phyloP scores from a whole-genome alignment of 2,888 invertebrate genomes.

The Drosophila mettleri region DNA sequence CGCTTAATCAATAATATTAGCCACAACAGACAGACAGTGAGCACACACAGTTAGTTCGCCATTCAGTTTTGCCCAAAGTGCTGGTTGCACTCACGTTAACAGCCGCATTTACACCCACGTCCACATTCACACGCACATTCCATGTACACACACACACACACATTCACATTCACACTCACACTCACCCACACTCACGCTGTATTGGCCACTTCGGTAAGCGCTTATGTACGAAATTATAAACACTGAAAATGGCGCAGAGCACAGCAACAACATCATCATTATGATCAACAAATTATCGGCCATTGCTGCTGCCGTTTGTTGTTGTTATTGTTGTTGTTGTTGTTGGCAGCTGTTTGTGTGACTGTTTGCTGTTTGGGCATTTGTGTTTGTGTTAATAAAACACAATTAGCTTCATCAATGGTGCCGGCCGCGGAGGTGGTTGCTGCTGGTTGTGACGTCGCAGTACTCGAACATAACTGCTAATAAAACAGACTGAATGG shows the following conservation, averaged over 20 bases:
- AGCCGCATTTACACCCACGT: constrained; percentile 16
- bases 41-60: constrained; percentile 24
- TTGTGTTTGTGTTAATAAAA: constrained; percentile 84
- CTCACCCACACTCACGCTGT: constrained; percentile 20
- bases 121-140: constrained; percentile 8
- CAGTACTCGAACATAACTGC: constrained; percentile 73
- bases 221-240: constrained; percentile 72
- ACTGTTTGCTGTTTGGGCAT: constrained; percentile 70
- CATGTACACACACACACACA: too few relatives aligned
- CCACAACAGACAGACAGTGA: constrained; percentile 26
- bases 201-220: constrained; percentile 64
- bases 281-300: constrained; percentile 75
- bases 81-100: constrained; percentile 19
- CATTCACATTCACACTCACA: constrained; percentile 13
- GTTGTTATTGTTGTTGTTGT: constrained; percentile 22
- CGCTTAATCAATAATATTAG: constrained; percentile 42
- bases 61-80: constrained; percentile 44
- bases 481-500: constrained; percentile 79
- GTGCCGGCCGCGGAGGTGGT: constrained; percentile 46
- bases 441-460: constrained; percentile 40
- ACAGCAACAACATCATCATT: constrained; percentile 55
- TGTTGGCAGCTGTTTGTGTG: constrained; percentile 33
- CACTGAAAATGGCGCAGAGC: constrained; percentile 61
- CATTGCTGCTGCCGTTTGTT: constrained; percentile 49
- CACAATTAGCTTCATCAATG: constrained; percentile 84